Conservation (phyloP, 2,888 invertebrate genomes). For the Strigamia maritima region DNA sequence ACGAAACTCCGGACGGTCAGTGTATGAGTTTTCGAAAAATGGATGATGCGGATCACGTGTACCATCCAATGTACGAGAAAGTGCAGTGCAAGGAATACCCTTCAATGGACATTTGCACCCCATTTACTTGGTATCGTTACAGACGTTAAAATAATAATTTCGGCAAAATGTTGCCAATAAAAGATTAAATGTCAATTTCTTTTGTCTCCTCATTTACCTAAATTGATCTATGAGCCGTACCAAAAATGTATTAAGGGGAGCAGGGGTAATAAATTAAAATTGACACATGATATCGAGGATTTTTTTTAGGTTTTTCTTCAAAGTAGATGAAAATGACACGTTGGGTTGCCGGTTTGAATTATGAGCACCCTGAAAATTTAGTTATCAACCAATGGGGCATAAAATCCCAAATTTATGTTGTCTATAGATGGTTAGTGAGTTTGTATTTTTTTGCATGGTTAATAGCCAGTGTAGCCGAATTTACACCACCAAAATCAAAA, state of each 20-base stretch:
- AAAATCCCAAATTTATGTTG: background rate
- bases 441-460: background rate
- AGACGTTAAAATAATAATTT: background rate
- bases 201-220: conserved; percentile 10
- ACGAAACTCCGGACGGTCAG: background rate
- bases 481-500: background rate
- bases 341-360: background rate
- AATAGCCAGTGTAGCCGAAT: background rate
- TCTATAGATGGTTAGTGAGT: background rate
- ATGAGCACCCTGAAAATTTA: background rate
- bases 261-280: background rate
- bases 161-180: background rate
- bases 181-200: background rate
- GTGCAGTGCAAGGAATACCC: background rate
- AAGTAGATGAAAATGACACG: background rate
- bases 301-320: background rate
- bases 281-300: background rate
- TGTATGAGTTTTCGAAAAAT: background rate
- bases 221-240: conserved; percentile 5
- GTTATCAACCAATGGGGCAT: background rate
- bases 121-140: conserved; percentile 1
- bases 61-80: background rate
- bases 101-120: background rate
- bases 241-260: background rate
- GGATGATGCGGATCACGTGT: background rate